phyloP scores from a whole-genome alignment of 2,888 invertebrate genomes.

The Oxyscelio sp. region DNA sequence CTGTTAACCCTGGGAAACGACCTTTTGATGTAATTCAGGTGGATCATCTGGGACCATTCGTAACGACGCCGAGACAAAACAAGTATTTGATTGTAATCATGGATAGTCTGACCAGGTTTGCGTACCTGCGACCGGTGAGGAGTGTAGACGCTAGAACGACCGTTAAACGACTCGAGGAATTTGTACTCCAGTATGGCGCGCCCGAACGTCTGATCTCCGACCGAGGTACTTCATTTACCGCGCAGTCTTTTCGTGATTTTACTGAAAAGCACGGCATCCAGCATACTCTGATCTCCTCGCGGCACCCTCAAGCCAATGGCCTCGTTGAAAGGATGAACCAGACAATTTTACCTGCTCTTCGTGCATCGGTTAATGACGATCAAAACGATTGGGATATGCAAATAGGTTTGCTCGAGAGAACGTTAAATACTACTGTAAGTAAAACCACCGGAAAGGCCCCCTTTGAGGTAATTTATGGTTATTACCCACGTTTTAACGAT shows the following conservation, averaged over 20 bases:
- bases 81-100: neutral
- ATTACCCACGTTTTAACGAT: slow-evolving; percentile 31
- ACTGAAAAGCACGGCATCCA: slow-evolving; percentile 2
- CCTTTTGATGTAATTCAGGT: slow-evolving; percentile 29
- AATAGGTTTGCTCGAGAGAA: neutral
- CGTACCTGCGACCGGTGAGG: neutral
- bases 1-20: neutral
- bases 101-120: slow-evolving; percentile 19
- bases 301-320: slow-evolving; percentile 35
- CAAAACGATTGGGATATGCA: slow-evolving; percentile 25
- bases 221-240: slow-evolving; percentile 16
- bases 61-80: neutral
- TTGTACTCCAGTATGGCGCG: slow-evolving; percentile 22
- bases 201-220: slow-evolving; percentile 19
- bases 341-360: slow-evolving; percentile 27
- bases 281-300: slow-evolving; percentile 9
- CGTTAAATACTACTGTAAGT: neutral
- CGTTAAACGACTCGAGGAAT: slow-evolving; percentile 16
- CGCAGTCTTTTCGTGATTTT: neutral
- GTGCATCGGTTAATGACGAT: slow-evolving; percentile 1
- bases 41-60: slow-evolving; percentile 34
- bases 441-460: slow-evolving; percentile 9
- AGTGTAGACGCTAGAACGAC: slow-evolving; percentile 14
- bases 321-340: slow-evolving; percentile 29
- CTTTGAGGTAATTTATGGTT: slow-evolving; percentile 30